These are phyloP conservation scores for human DNA, from an alignment of 2,113 vertebrate genomes.

Conservation along the genomic window DNA sequence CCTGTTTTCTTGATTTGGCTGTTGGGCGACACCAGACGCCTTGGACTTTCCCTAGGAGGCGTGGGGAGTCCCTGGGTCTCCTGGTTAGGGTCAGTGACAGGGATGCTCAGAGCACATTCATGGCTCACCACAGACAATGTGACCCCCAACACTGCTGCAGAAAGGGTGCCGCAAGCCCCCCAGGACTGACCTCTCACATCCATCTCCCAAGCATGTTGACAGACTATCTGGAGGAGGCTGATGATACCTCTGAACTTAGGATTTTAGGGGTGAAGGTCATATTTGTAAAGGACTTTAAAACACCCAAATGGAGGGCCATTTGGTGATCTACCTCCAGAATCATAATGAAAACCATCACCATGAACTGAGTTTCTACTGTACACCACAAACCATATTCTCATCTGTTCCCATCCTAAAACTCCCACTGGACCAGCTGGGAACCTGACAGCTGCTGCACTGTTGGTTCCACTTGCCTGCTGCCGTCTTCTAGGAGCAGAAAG, in stretches of 20 bases:
- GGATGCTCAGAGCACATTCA: neutral
- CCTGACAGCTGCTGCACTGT: accelerated
- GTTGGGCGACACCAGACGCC: neutral
- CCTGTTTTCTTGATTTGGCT: neutral
- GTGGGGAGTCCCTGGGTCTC: neutral
- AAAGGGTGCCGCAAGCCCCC: neutral
- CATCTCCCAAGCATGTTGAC: neutral
- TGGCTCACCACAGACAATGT: neutral
- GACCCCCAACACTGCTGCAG: neutral
- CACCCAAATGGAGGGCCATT: accelerated
- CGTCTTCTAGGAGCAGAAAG: neutral
- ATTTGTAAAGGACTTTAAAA: neutral
- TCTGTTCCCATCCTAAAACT: neutral
- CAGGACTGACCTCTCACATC: neutral
- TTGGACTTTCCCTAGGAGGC: neutral
- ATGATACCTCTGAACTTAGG: neutral
- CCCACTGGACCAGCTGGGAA: neutral
- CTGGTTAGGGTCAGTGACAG: neutral
- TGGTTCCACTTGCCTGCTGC: neutral
- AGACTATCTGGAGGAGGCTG: neutral
- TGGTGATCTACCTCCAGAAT: neutral
- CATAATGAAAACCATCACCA: neutral
- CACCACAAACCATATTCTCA: accelerated
- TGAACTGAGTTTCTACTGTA: neutral
- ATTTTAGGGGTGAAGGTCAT: neutral